A percentile compares a stretch with the other conserved stretches of the same genome.
These are phyloP conservation scores for Sminthurides aquaticus DNA, from an alignment of 2,888 invertebrate genomes.

Conservation along the genomic window DNA sequence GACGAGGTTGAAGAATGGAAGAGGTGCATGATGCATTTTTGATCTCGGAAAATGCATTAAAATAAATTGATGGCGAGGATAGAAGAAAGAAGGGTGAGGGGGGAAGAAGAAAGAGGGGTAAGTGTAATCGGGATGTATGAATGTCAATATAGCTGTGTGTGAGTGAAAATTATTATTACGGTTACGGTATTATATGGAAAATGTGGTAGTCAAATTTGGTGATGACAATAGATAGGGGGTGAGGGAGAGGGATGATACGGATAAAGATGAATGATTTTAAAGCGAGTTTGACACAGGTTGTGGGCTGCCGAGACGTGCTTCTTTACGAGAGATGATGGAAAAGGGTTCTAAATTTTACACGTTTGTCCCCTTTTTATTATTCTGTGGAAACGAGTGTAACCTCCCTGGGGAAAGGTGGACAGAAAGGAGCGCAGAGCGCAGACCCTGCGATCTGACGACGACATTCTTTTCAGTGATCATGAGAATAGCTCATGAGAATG, in stretches of 20 bases:
- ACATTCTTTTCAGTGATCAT: too few species aligned
- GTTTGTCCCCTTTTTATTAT: not conserved
- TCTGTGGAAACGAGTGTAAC: not conserved
- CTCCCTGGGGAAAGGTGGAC: too few species aligned
- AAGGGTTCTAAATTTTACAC: not conserved
- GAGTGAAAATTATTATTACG: constrained; percentile 3
- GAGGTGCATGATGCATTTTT: not conserved
- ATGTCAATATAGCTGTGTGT: not conserved
- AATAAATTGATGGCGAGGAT: not conserved
- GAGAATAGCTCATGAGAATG: too few species aligned
- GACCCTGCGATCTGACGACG: too few species aligned
- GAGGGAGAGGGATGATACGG: too few species aligned
- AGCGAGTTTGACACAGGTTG: not conserved
- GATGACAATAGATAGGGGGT: not conserved
- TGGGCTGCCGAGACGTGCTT: not conserved
- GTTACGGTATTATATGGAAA: not conserved
- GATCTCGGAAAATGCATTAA: not conserved
- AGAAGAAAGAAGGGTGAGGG: not conserved
- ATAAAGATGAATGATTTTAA: too few species aligned
- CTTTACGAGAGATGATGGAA: too few species aligned
- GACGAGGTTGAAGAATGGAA: not conserved
- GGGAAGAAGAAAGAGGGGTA: not conserved
- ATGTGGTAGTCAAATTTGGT: not conserved
- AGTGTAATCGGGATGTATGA: not conserved
- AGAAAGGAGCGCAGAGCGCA: too few species aligned